A percentile compares a stretch with the other conserved stretches of the same genome.
Conservation (phyloP, 2,797 vertebrate genomes). For the Crocodylus rhombifer region DNA sequence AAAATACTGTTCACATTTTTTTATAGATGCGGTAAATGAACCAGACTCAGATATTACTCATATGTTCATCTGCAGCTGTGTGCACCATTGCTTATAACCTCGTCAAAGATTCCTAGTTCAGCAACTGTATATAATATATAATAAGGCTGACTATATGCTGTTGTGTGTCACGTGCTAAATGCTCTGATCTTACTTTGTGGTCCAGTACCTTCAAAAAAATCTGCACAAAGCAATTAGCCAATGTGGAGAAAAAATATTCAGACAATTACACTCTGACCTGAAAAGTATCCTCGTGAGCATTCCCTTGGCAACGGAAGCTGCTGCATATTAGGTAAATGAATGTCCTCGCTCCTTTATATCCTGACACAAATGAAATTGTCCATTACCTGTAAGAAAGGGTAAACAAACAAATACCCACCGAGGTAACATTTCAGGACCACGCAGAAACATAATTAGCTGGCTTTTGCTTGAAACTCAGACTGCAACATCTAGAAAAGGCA, state of each 20-base stretch:
- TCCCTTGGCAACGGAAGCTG: neutral
- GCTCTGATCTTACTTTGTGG: slow-evolving; percentile 57
- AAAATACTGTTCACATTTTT: neutral
- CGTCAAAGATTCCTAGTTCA: slow-evolving; percentile 26
- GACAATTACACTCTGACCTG: slow-evolving; percentile 15
- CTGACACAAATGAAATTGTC: neutral
- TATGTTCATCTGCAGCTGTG: neutral
- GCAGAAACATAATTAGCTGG: neutral
- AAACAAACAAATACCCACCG: neutral
- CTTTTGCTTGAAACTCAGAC: neutral
- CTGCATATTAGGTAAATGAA: slow-evolving; percentile 31
- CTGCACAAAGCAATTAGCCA: slow-evolving; percentile 37
- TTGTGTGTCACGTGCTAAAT: neutral
- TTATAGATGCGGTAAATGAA: neutral
- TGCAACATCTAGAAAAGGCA: neutral
- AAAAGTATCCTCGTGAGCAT: neutral
- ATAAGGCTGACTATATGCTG: neutral
- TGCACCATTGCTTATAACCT: neutral
- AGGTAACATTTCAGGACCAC: accelerated
- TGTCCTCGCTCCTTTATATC: neutral
- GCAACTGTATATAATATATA: neutral
- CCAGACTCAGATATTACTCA: neutral
- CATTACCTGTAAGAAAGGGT: neutral
- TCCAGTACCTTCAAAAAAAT: slow-evolving; percentile 48
- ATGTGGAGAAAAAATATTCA: neutral